These are phyloP conservation scores for Lysandra bellargus DNA, from an alignment of 2,888 invertebrate genomes.

Conservation along the genomic window DNA sequence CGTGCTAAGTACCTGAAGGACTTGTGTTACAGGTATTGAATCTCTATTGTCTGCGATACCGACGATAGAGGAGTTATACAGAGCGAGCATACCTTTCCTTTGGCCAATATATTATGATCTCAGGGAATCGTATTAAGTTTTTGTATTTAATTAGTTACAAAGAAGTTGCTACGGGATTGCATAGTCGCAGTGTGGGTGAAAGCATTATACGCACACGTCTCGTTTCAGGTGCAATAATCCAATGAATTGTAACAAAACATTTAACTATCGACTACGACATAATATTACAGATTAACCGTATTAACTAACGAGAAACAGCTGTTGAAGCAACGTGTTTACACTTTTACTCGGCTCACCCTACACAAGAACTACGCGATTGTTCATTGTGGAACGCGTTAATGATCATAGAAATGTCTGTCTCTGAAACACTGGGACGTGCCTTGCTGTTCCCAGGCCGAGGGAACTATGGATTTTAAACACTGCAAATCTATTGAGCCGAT, in stretches of 20 bases:
- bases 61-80: too few relatives aligned
- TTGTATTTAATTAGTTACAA: background rate
- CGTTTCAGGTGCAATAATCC: background rate
- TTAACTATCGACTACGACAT: background rate
- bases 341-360: slow-evolving; percentile 55
- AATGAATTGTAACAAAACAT: background rate
- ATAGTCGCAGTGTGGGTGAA: background rate
- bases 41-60: too few relatives aligned
- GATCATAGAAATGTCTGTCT: slow-evolving; percentile 64
- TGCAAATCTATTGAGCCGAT: background rate
- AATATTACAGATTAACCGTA: slow-evolving; percentile 13
- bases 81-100: too few relatives aligned
- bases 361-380: slow-evolving; percentile 68
- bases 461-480: background rate
- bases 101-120: too few relatives aligned
- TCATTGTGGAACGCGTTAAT: slow-evolving; percentile 57
- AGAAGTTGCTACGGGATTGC: background rate
- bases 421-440: slow-evolving; percentile 30
- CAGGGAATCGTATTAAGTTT: too few relatives aligned
- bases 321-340: slow-evolving; percentile 45
- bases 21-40: too few relatives aligned
- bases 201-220: too few relatives aligned
- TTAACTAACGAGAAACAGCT: slow-evolving; percentile 3
- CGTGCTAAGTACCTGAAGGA: too few relatives aligned
- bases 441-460: background rate